Evolutionary conservation across 2,888 invertebrate genomes (phyloP).

Genomic region (Tyria jacobaeae): DNA sequence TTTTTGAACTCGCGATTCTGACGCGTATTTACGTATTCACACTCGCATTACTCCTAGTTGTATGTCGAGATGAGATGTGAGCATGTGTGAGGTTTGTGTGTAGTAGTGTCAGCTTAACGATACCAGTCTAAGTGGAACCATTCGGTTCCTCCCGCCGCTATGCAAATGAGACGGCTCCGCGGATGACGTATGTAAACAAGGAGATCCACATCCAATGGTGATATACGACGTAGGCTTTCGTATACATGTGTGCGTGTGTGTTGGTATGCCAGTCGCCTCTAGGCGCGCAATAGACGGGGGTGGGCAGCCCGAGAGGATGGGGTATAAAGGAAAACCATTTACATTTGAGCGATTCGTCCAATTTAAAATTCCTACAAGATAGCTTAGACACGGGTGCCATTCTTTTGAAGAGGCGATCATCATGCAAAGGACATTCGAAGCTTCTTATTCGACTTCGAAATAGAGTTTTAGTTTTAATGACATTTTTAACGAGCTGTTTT

Average conservation of each 20-base stretch:
- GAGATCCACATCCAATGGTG: constrained; percentile 75
- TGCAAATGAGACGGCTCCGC: constrained; percentile 67
- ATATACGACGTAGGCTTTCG: constrained; percentile 78
- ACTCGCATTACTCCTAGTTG: constrained; percentile 83
- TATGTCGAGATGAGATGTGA: constrained; percentile 81
- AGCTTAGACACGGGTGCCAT: constrained; percentile 86
- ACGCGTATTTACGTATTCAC: constrained; percentile 86
- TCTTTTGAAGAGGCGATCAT: constrained; percentile 84
- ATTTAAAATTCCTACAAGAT: constrained; percentile 88
- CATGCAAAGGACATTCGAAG: constrained; percentile 75
- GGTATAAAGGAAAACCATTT: constrained; percentile 88
- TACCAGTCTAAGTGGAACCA: constrained; percentile 69
- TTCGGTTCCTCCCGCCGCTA: constrained; percentile 59
- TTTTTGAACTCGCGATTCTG: constrained; percentile 85
- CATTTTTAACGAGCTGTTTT: constrained; percentile 53
- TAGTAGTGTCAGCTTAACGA: constrained; percentile 78
- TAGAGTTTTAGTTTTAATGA: constrained; percentile 67
- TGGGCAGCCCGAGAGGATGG: constrained; percentile 84
- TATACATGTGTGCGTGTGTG: constrained; percentile 78
- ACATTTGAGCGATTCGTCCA: constrained; percentile 88
- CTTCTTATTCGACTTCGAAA: constrained; percentile 53
- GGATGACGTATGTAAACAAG: constrained; percentile 78
- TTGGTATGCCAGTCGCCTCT: constrained; percentile 86
- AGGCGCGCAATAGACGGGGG: constrained; percentile 85
- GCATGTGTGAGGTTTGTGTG: constrained; percentile 70